These are phyloP conservation scores for Hirtodrosophila confusa DNA, from an alignment of 2,888 invertebrate species.

Conservation along the genomic window DNA sequence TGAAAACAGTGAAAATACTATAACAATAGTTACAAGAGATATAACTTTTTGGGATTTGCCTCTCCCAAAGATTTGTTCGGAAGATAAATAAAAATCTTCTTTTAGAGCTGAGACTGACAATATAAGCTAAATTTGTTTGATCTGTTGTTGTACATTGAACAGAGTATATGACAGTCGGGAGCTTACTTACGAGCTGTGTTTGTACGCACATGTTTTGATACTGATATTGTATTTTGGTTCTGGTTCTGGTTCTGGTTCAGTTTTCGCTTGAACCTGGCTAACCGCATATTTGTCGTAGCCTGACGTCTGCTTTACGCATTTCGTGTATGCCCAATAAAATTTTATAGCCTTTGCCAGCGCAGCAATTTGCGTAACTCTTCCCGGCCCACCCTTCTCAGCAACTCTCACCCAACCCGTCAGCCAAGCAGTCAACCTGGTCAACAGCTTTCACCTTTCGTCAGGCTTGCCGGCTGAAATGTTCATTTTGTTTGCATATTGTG, in stretches of 20 bases:
- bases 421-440: slow-evolving; percentile 44
- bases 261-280: background rate
- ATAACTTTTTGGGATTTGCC: too few relatives aligned
- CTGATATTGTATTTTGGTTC: background rate
- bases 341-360: slow-evolving; percentile 76
- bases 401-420: background rate
- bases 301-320: slow-evolving; percentile 26
- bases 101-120: too few relatives aligned
- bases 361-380: slow-evolving; percentile 75
- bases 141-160: too few relatives aligned
- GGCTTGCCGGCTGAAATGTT: slow-evolving; percentile 11
- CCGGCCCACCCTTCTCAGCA: background rate
- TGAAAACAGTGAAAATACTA: too few relatives aligned
- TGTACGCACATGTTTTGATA: too few relatives aligned
- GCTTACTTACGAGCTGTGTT: too few relatives aligned
- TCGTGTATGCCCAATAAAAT: slow-evolving; percentile 72
- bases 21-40: too few relatives aligned
- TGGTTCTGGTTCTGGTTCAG: slow-evolving; percentile 15
- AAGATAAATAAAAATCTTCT: too few relatives aligned
- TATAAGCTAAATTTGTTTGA: too few relatives aligned
- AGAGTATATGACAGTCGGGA: too few relatives aligned
- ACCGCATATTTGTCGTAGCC: slow-evolving; percentile 53
- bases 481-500: slow-evolving; percentile 27
- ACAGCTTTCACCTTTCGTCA: slow-evolving; percentile 69
- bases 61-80: too few relatives aligned